Evolutionary conservation across 1,140 invertebrate genomes (phyloP), one percentile per base, ranked within the genome.

Genomic region (Stegodyphus mimosarum): DNA sequence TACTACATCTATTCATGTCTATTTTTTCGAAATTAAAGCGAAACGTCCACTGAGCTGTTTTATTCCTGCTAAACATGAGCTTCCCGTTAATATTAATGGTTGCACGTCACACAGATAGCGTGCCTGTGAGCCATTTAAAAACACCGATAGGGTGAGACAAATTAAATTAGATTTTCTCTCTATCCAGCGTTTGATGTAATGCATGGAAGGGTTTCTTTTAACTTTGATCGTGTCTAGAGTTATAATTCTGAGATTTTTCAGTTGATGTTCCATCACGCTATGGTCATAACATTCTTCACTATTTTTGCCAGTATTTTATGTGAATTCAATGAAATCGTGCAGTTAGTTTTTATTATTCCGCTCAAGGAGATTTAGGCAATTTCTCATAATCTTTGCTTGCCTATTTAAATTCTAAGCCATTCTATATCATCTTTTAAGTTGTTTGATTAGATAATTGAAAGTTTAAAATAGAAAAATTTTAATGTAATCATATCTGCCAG

Each of bases 31-130:
- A 72, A 71, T 80, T 49, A 15, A 17, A 80, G 69, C 50, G 49
- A 80, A 72, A 71, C 64, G 69, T 63, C 53, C 33, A 33, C 64
- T 80, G 60, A 55, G 51, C 64, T 69, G 50, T 79, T 79, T 79
- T 79, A 79, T 15, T 66, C 17, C 66, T 60, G 33, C 9, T 63
- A 7, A 55, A 66, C 55, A 80, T 80, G 71, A 80, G 71, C 78
- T 60, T 80, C 53, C 49, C 69, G 55, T 80, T 80, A 70, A 80
- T 80, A 60, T 80, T 71, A 55, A 80, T 80, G 69, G 51, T 52
- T 49, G 48, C 33, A 80, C 52, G 71, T 80, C 78, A 80, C 78
- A 69, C 7, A 71, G 13, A 55, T 80, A 72, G 78, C 78, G 78
- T 80, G 78, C 71, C 52, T 55, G 17, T 70, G 18, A 63, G 78